These are phyloP conservation scores for Tachina grossa DNA, from an alignment of 2,888 invertebrate genomes.

Conservation along the genomic window DNA sequence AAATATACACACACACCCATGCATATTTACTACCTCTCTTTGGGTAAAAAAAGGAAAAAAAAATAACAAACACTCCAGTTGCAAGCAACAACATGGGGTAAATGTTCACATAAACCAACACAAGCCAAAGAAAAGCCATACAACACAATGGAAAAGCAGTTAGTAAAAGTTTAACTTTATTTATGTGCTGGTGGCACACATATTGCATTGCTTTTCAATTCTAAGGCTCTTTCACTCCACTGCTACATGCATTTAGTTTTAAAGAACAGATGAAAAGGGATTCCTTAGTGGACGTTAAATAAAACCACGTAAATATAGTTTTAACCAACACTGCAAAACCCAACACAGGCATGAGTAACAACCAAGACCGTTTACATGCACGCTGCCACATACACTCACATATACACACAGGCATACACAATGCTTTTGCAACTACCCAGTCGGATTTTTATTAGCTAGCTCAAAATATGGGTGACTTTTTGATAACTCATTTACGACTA, in stretches of 20 bases:
- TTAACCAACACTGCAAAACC: conserved; percentile 34
- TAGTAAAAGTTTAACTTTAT: conserved; percentile 50
- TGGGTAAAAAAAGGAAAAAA: not conserved
- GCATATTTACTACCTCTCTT: not conserved
- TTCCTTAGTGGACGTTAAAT: conserved; percentile 59
- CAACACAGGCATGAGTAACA: conserved; percentile 36
- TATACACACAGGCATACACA: not conserved
- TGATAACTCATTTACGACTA: too few species aligned
- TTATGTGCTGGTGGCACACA: conserved; percentile 30
- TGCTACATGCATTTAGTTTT: not conserved
- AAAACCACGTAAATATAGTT: conserved; percentile 64
- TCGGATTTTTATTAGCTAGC: too few species aligned
- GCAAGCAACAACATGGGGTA: conserved; percentile 51
- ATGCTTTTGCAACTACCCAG: not conserved
- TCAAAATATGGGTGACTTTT: too few species aligned
- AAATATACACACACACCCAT: not conserved
- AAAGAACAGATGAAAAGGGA: conserved; percentile 17
- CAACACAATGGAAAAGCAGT: conserved; percentile 33
- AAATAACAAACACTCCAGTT: conserved; percentile 27
- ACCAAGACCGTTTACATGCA: conserved; percentile 26
- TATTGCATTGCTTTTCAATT: conserved; percentile 11
- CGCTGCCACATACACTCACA: not conserved
- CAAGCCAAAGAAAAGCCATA: conserved; percentile 31
- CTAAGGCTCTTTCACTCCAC: not conserved
- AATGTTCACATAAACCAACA: conserved; percentile 40